Percentiles rank a stretch among this genome's conserved stretches.
These are phyloP conservation scores for Emmelina monodactyla DNA, from an alignment of 2,888 invertebrate genomes.

Conservation along the genomic window DNA sequence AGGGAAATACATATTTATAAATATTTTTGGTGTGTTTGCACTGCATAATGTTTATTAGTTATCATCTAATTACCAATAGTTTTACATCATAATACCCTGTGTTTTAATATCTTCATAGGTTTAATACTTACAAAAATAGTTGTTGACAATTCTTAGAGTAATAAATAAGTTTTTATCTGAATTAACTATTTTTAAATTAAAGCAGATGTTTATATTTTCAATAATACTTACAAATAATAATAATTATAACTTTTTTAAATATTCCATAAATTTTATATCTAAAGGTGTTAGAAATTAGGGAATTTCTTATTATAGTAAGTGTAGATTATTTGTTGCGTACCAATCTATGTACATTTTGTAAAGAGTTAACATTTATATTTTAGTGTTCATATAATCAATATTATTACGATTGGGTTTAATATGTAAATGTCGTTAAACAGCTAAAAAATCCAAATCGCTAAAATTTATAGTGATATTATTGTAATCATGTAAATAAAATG, in stretches of 20 bases:
- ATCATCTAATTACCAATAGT: too few species aligned
- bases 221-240: neutral
- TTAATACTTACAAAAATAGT: too few species aligned
- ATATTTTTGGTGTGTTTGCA: too few species aligned
- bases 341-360: neutral
- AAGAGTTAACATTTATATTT: neutral
- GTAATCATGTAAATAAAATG: slow-evolving; percentile 1
- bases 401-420: neutral
- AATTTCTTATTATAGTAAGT: neutral
- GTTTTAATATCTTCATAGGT: too few species aligned
- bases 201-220: neutral
- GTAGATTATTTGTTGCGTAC: neutral
- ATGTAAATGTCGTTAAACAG: neutral
- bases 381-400: neutral
- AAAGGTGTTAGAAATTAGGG: neutral
- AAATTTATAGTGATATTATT: slow-evolving; percentile 1
- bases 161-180: too few species aligned
- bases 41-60: too few species aligned
- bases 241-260: neutral
- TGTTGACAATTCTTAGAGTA: too few species aligned
- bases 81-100: too few species aligned
- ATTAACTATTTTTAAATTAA: neutral
- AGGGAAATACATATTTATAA: too few species aligned
- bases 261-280: neutral
- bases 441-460: slow-evolving; percentile 1